Evolutionary conservation across 2,797 vertebrate genomes (phyloP).

Genomic region (Falco cherrug): DNA sequence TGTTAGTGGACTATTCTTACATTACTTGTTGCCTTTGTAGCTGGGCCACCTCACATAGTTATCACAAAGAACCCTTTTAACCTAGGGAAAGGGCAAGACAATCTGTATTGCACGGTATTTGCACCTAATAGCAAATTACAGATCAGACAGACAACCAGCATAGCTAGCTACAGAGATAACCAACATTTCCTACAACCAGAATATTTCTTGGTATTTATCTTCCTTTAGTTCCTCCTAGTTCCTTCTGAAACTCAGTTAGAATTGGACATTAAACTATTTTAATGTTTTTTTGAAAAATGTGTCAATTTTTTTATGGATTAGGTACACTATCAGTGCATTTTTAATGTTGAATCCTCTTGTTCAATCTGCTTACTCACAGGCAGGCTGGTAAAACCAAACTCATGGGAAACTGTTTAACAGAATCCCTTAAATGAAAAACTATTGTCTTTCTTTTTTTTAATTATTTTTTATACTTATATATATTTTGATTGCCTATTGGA

Average conservation of each 20-base stretch:
- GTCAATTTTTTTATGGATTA: neutral
- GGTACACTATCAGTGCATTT: neutral
- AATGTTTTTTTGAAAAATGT: neutral
- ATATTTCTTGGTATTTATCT: neutral
- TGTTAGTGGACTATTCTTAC: neutral
- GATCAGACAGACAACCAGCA: neutral
- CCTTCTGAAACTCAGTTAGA: neutral
- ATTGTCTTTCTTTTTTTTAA: neutral
- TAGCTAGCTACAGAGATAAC: neutral
- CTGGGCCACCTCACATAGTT: neutral
- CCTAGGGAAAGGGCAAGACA: neutral
- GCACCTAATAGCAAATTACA: neutral
- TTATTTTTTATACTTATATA: neutral
- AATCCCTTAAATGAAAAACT: neutral
- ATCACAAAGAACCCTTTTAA: neutral
- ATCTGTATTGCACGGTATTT: neutral
- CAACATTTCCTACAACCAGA: neutral
- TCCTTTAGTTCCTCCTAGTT: neutral
- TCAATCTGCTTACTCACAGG: neutral
- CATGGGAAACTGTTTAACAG: neutral
- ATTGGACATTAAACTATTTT: neutral
- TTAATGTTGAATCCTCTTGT: neutral
- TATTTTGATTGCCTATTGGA: neutral
- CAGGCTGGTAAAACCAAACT: neutral
- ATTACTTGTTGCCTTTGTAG: neutral